Evolutionary conservation across 2,113 vertebrate species (phyloP), one percentile per base, ranked within the genome.

Genomic region (Ochotona curzoniae): DNA sequence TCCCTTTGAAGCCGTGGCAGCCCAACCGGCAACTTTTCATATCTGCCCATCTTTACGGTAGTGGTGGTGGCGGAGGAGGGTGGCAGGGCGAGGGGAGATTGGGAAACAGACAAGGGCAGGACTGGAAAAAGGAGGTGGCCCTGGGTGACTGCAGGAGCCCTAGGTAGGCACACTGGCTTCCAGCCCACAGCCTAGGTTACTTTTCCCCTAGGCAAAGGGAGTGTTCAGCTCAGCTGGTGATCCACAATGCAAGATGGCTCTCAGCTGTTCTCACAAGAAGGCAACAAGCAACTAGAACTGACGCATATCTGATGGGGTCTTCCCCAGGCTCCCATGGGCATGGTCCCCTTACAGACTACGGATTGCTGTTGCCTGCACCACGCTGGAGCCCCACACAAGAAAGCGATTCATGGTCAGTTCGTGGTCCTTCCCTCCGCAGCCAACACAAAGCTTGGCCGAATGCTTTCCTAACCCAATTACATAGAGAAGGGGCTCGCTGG

Each of bases 1-100:
- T 91, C 60, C 84, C 97, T 98, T 98, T 98, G 98, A 98, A 98
- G 97, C 93, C 66, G 90, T 96, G 97, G 93, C 97, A 97, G 96
- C 96, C 87, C 92, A 96, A 95, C 67, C 93, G 96, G 96, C 97
- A 98, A 79, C 94, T 92, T 96, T 97, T 97, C 96, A 44, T 98
- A 96, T 97, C 97, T 98, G 96, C 78, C 90, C 96, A 97, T 98
- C 97, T 97, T 92, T 57, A 14, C 14, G 54, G 4, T 44, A 6
- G 38, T 44, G 38, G 38, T 44, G 38, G 38, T 44, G 38, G 38
- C 38, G 38, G 6, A 44, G 38, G 38, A 44, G 38, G 38, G 38
- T 44, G 38, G 38, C 38, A 83, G 94, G 97, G 96, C 69, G 91
- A 44, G 83, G 44, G 90, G 97, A 96, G 95, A 90, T 87, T 96